These are phyloP conservation scores for Andricus grossulariae DNA, from an alignment of 1,140 invertebrate genomes.

Conservation along the genomic window DNA sequence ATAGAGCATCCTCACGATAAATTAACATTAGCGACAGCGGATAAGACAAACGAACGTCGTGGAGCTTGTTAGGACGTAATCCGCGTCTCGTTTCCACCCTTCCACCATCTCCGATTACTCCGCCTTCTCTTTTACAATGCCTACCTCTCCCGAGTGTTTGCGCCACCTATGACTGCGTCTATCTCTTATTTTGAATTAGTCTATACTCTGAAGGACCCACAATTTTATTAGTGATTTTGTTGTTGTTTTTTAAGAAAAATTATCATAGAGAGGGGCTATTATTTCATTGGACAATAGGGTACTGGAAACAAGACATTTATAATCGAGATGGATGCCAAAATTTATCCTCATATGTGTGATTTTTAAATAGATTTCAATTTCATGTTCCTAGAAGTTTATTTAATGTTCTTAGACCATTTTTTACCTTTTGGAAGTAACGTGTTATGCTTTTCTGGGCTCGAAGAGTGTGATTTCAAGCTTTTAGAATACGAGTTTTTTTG, in stretches of 20 bases:
- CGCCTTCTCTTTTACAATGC: constrained; percentile 39
- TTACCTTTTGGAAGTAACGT: not conserved
- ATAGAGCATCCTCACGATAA: constrained; percentile 59
- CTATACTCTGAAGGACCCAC: constrained; percentile 29
- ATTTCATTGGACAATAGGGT: constrained; percentile 41
- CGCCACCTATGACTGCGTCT: constrained; percentile 9
- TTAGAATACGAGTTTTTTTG: not conserved
- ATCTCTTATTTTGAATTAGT: constrained; percentile 68
- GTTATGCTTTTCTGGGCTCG: not conserved
- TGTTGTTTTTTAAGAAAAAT: too few relatives aligned
- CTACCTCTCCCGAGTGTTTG: not conserved
- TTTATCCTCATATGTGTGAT: too few relatives aligned
- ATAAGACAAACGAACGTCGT: constrained; percentile 76
- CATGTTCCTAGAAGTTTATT: too few relatives aligned
- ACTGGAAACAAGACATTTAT: too few relatives aligned
- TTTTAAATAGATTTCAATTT: too few relatives aligned
- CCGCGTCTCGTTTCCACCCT: constrained; percentile 53
- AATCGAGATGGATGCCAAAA: too few relatives aligned
- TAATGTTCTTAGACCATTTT: too few relatives aligned
- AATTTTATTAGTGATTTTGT: not conserved
- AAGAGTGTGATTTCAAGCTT: not conserved
- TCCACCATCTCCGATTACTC: constrained; percentile 45
- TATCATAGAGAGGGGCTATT: constrained; percentile 51
- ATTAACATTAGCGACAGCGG: constrained; percentile 75
- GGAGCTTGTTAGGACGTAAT: constrained; percentile 76